Conservation (phyloP, 2,888 invertebrate genomes). For the Tortricodes alternella region DNA sequence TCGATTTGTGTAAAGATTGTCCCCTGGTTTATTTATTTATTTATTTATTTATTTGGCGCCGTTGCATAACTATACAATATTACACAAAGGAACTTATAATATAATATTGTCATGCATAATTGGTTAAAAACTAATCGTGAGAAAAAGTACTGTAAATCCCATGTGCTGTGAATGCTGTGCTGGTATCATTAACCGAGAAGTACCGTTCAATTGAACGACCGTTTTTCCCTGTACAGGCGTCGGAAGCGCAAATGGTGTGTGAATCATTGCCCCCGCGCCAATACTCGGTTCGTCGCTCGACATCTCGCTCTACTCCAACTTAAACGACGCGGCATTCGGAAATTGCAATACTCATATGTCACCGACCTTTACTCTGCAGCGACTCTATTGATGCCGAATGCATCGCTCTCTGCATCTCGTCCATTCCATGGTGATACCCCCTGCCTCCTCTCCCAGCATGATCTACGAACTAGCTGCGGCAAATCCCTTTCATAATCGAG, state of each 20-base stretch:
- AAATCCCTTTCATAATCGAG: conserved; percentile 39
- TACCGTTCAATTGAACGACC: conserved; percentile 23
- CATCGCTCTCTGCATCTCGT: conserved; percentile 49
- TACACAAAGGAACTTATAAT: too few relatives aligned
- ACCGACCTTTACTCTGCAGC: conserved; percentile 58
- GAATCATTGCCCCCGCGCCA: conserved; percentile 25
- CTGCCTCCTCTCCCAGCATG: conserved; percentile 35
- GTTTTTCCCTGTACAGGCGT: conserved; percentile 22
- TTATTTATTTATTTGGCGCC: too few relatives aligned
- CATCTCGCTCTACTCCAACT: conserved; percentile 35
- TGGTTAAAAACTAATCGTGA: background rate
- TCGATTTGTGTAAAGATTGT: too few relatives aligned
- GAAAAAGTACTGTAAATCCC: background rate
- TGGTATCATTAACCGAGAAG: conserved; percentile 12
- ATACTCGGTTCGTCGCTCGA: conserved; percentile 13
- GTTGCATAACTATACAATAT: too few relatives aligned
- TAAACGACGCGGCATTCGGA: conserved; percentile 67
- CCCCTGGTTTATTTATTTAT: too few relatives aligned
- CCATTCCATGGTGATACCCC: conserved; percentile 49
- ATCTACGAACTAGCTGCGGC: conserved; percentile 23
- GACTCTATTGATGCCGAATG: conserved; percentile 62
- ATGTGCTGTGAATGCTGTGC: background rate
- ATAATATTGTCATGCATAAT: too few relatives aligned
- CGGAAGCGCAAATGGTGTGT: conserved; percentile 28
- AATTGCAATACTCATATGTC: conserved; percentile 77